Conservation (phyloP, 2,888 invertebrate genomes). For the Hypomecis atomaria region DNA sequence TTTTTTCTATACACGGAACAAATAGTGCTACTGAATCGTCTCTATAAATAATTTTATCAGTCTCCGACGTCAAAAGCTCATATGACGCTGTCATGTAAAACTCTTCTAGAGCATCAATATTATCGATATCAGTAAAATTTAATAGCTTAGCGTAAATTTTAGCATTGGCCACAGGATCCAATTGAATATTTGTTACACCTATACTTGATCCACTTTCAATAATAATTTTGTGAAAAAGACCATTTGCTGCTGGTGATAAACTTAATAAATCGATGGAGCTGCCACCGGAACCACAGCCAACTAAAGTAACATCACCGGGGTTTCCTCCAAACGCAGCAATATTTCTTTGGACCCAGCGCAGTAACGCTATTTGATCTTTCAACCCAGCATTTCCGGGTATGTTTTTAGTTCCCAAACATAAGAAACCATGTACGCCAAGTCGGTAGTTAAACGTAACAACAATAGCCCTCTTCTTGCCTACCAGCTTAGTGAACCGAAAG, state of each 20-base stretch:
- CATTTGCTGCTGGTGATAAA: conserved; percentile 33
- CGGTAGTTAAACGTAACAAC: conserved; percentile 44
- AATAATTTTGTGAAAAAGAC: conserved; percentile 40
- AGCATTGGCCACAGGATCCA: conserved; percentile 24
- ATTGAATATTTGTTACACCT: background rate
- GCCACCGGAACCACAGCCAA: conserved; percentile 37
- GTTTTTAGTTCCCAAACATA: conserved; percentile 44
- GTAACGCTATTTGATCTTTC: conserved; percentile 40
- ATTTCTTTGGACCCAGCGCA: conserved; percentile 41
- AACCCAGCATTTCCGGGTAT: conserved; percentile 45
- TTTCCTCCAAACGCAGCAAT: conserved; percentile 43
- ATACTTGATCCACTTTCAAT: conserved; percentile 35
- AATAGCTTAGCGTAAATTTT: conserved; percentile 23
- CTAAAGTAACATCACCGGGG: conserved; percentile 38
- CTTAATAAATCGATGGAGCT: conserved; percentile 34
- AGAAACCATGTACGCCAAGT: conserved; percentile 40
- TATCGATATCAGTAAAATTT: conserved; percentile 28
- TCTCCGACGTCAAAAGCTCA: conserved; percentile 12
- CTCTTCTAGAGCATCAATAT: conserved; percentile 36
- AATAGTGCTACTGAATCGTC: conserved; percentile 9
- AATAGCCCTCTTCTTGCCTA: conserved; percentile 34
- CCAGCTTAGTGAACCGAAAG: conserved; percentile 16
- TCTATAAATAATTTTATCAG: conserved; percentile 4
- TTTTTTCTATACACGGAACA: conserved; percentile 27
- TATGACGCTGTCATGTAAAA: conserved; percentile 33